Conservation (phyloP, 2,888 invertebrate species). For the Nephrotoma flavescens region DNA sequence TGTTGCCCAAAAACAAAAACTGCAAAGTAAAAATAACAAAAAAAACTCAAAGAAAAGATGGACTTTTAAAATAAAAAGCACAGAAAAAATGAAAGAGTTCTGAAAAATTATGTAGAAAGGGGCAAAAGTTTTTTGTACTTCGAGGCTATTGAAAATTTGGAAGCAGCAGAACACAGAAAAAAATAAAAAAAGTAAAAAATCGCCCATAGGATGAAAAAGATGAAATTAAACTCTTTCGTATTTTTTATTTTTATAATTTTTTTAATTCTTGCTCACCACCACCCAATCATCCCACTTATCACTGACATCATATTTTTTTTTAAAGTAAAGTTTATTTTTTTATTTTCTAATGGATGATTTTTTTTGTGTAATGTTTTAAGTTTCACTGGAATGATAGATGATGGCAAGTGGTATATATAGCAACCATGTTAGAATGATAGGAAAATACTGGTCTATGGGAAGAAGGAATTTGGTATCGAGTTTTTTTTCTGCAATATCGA, state of each 20-base stretch:
- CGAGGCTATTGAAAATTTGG: not conserved
- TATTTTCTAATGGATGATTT: not conserved
- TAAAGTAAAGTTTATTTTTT: not conserved
- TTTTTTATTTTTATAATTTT: not conserved
- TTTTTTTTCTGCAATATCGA: not conserved
- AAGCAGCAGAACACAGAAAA: not conserved
- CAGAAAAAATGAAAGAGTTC: not conserved
- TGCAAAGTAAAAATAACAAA: not conserved
- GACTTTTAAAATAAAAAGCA: not conserved
- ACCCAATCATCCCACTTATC: not conserved
- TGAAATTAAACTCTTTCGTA: not conserved
- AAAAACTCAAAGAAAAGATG: not conserved
- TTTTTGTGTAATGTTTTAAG: not conserved
- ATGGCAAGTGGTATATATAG: not conserved
- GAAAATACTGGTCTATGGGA: not conserved
- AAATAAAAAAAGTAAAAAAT: not conserved
- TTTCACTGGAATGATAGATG: not conserved
- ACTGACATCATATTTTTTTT: not conserved
- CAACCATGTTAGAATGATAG: not conserved
- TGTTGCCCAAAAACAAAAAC: not conserved
- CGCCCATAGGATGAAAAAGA: not conserved
- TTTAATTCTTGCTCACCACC: not conserved
- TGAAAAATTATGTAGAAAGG: not conserved
- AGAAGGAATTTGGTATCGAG: not conserved
- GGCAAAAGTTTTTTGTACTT: not conserved